Conservation (phyloP, 2,888 invertebrate genomes). For the Mantis religiosa region DNA sequence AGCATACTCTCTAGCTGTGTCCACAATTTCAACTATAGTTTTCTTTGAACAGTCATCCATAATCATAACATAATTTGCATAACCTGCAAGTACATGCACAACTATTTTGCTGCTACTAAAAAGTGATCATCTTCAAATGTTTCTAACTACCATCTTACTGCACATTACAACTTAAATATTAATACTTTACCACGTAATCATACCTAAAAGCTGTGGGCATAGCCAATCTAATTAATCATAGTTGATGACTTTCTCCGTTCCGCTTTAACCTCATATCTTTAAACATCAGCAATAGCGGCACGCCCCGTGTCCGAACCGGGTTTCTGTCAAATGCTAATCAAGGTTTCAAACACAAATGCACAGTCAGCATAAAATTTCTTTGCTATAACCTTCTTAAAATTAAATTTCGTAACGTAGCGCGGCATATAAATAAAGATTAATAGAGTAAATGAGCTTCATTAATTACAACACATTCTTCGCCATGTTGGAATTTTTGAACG, state of each 20-base stretch:
- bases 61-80: background rate
- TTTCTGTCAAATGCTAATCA: background rate
- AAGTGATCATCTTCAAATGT: background rate
- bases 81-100: background rate
- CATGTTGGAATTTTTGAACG: background rate
- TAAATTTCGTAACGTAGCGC: background rate
- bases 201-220: background rate
- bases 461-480: background rate
- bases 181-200: background rate
- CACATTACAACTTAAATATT: background rate
- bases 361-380: background rate
- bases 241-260: background rate
- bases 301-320: background rate
- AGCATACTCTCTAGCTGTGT: slow-evolving; percentile 26
- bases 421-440: background rate
- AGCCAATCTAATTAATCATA: background rate
- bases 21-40: slow-evolving; percentile 23
- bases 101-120: background rate
- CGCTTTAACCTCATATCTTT: background rate
- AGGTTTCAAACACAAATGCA: background rate
- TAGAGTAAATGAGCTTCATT: background rate
- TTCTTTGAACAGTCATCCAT: slow-evolving; percentile 24
- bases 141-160: background rate
- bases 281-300: background rate
- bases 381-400: background rate